Base-by-base conservation (phyloP, 2,113 vertebrate species). In the Carollia perspicillata region DNA sequence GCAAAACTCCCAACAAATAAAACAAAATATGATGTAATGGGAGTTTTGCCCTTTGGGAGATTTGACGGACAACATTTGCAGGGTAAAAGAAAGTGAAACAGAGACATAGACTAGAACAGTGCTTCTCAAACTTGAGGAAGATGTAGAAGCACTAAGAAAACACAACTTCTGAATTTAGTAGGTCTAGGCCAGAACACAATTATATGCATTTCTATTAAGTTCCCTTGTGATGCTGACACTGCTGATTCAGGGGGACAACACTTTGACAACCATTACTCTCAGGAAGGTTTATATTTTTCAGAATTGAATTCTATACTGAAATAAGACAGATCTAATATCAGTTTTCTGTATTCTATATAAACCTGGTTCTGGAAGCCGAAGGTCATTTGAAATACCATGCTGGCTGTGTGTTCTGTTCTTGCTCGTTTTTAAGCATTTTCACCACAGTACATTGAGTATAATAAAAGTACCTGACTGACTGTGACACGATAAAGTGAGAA, bases 1-100 rank as follows among this genome's bases (percentile, higher is more conserved):
- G 79, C 87, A 84, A 42, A 90, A 47, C 85, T 17, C 2, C 13
- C 28, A 93, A 71, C 23, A 90, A 75, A 79, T 3, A 42, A 88
- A 68, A 53, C 9, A 83, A 58, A 63, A 26, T 0, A 28, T 66
- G 71, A 22, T 9, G 74, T 26, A 51, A 33, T 75, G 30, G 71
- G 9, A 0, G 1, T 87, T 84, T 74, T 95, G 1, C 8, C 16
- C 13, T 69, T 12, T 13, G 26, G 17, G 65, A 86, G 6, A 37
- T 71, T 85, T 94, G 83, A 13, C 2, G 22, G 35, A 47, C 20
- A 77, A 0, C 4, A 26, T 65, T 83, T 93, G 0, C 40, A 85
- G n/a, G 4, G 5, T 26, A 8, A 81, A 94, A 40, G 6, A 2
- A 2, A 75, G 7, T 13, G 16, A 94, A 92, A 11, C 5, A 60